These are phyloP conservation scores for Phocoena sinus DNA, from an alignment of 2,113 vertebrate genomes.

Conservation along the genomic window DNA sequence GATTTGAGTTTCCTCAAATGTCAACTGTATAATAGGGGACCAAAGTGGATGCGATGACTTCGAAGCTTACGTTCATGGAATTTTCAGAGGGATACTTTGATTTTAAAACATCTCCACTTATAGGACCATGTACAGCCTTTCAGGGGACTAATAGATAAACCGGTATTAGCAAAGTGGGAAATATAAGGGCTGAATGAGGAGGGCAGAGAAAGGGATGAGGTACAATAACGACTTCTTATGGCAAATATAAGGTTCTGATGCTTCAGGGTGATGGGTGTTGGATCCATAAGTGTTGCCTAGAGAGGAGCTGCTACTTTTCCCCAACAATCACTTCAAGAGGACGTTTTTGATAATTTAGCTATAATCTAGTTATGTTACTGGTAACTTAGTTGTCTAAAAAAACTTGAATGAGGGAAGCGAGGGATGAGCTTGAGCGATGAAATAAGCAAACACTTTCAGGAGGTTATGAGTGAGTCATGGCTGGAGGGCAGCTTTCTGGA, in stretches of 20 bases:
- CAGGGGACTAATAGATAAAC: background rate
- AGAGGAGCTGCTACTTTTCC: background rate
- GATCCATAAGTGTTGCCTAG: background rate
- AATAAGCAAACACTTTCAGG: background rate
- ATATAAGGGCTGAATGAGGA: background rate
- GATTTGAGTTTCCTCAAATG: background rate
- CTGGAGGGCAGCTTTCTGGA: background rate
- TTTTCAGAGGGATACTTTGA: background rate
- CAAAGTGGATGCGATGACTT: background rate
- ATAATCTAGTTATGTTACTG: background rate
- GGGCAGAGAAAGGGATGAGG: background rate
- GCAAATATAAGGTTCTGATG: background rate
- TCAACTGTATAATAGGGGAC: background rate
- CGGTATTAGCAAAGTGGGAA: background rate
- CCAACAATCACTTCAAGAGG: background rate
- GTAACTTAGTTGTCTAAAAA: background rate
- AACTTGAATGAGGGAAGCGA: background rate
- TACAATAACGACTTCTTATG: background rate
- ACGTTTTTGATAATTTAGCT: background rate
- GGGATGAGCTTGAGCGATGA: background rate
- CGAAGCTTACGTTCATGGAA: background rate
- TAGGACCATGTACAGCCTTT: background rate
- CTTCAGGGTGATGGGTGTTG: background rate
- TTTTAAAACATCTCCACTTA: background rate
- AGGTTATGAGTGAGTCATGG: rapidly evolving